Conservation (phyloP, 2,797 vertebrate genomes). For the Danionella dracula region DNA sequence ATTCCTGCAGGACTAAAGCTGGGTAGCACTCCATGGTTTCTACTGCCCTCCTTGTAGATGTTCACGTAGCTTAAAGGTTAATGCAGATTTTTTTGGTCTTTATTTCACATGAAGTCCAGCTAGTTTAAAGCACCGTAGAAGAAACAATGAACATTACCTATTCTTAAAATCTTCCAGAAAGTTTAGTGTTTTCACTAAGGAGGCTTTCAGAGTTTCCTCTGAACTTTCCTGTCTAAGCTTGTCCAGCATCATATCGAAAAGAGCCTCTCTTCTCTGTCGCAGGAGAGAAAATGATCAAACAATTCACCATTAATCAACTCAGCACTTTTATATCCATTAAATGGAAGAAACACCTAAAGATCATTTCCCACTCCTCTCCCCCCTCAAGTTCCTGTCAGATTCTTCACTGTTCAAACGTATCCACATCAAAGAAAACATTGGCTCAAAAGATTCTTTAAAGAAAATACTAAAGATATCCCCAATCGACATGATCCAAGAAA, state of each 20-base stretch:
- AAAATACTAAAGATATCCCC: neutral
- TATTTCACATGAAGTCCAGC: no score
- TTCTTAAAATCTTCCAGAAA: slow-evolving; percentile 63
- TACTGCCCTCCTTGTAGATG: slow-evolving; percentile 52
- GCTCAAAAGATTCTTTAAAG: no score
- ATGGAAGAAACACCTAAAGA: no score
- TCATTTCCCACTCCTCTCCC: no score
- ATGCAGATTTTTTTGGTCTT: neutral
- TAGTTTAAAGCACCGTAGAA: no score
- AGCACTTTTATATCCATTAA: no score
- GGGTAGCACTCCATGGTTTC: slow-evolving; percentile 65
- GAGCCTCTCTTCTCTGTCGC: slow-evolving; percentile 64
- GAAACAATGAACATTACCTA: slow-evolving; percentile 55
- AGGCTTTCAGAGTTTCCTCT: slow-evolving; percentile 57
- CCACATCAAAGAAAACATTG: no score
- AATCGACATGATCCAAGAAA: no score
- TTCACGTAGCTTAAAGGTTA: slow-evolving; percentile 58
- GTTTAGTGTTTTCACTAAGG: slow-evolving; percentile 54
- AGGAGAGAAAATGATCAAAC: slow-evolving; percentile 25
- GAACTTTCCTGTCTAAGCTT: slow-evolving; percentile 72
- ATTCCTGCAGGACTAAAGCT: slow-evolving; percentile 57
- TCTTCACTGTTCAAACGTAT: no score
- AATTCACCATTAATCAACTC: no score
- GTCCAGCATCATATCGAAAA: slow-evolving; percentile 66
- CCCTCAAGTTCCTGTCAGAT: no score